phyloP scores from a whole-genome alignment of 2,888 invertebrate species.

The Maniola hyperantus region DNA sequence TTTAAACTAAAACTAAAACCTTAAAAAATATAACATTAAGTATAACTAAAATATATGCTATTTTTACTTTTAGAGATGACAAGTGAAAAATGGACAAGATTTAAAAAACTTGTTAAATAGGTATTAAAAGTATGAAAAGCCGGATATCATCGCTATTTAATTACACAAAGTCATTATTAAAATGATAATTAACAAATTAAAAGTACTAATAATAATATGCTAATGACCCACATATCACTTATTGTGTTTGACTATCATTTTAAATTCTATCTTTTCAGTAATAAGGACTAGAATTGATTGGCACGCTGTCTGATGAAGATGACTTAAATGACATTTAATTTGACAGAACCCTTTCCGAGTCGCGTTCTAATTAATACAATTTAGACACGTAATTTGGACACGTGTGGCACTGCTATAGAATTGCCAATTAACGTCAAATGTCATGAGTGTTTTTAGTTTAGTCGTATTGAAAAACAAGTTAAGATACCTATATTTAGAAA shows the following conservation, averaged over 20 bases:
- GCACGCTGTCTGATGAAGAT: conserved; percentile 38
- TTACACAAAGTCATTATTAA: conserved; percentile 18
- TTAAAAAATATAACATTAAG: too few species aligned
- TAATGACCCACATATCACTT: conserved; percentile 63
- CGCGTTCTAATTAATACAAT: conserved; percentile 80
- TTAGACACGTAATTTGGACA: conserved; percentile 75
- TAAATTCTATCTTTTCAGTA: conserved; percentile 12
- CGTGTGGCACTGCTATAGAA: conserved; percentile 57
- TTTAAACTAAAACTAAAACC: too few species aligned
- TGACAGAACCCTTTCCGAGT: conserved; percentile 72
- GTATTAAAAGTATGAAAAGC: conserved; percentile 1
- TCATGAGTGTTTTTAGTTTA: background rate
- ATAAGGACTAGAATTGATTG: conserved; percentile 26
- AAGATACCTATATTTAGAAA: too few species aligned
- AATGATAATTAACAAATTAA: conserved; percentile 35
- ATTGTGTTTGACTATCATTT: conserved; percentile 16
- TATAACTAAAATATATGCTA: too few species aligned
- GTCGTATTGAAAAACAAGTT: background rate
- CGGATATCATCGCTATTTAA: conserved; percentile 17
- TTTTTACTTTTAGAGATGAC: too few species aligned
- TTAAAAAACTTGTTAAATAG: too few species aligned
- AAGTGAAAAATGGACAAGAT: too few species aligned
- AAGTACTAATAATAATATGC: conserved; percentile 47
- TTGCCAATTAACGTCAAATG: conserved; percentile 14
- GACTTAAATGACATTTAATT: conserved; percentile 65